A percentile compares a stretch with the other conserved stretches of the same genome.
These are phyloP conservation scores for Drosophila emarginata DNA, from an alignment of 2,888 invertebrate genomes.

Conservation along the genomic window DNA sequence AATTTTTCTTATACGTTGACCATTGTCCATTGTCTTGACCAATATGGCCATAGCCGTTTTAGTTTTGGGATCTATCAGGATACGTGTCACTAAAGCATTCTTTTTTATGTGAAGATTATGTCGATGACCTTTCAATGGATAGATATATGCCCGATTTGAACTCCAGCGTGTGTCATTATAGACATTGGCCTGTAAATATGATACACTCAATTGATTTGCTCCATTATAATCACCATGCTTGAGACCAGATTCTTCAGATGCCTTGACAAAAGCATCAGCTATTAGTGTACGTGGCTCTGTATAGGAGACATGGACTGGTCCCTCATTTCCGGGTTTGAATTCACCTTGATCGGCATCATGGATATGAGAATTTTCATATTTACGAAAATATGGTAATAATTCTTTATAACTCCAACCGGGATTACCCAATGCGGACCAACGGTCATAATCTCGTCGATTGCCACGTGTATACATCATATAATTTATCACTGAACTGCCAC, in stretches of 20 bases:
- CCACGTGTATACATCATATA: slow-evolving; percentile 91
- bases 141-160: slow-evolving; percentile 86
- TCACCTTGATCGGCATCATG: slow-evolving; percentile 82
- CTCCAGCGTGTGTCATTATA: slow-evolving; percentile 84
- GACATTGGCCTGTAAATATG: slow-evolving; percentile 85
- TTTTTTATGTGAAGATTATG: slow-evolving; percentile 85
- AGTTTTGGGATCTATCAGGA: slow-evolving; percentile 84
- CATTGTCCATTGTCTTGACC: slow-evolving; percentile 80
- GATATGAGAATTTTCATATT: slow-evolving; percentile 88
- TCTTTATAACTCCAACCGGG: slow-evolving; percentile 88
- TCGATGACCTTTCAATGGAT: slow-evolving; percentile 83
- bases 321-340: slow-evolving; percentile 82
- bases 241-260: slow-evolving; percentile 85
- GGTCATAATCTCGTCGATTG: slow-evolving; percentile 88
- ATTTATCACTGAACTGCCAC: slow-evolving; percentile 91
- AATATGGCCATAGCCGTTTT: slow-evolving; percentile 84
- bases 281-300: slow-evolving; percentile 84
- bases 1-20: slow-evolving; percentile 81
- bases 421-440: slow-evolving; percentile 88
- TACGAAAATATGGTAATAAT: slow-evolving; percentile 89
- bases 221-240: slow-evolving; percentile 87
- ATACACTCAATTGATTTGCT: slow-evolving; percentile 84
- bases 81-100: slow-evolving; percentile 84
- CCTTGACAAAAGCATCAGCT: slow-evolving; percentile 86
- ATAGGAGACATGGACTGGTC: slow-evolving; percentile 84